Evolutionary conservation across 2,797 vertebrate species (phyloP), one percentile per base, ranked within the genome.

Genomic region (Crypturellus tataupa): DNA sequence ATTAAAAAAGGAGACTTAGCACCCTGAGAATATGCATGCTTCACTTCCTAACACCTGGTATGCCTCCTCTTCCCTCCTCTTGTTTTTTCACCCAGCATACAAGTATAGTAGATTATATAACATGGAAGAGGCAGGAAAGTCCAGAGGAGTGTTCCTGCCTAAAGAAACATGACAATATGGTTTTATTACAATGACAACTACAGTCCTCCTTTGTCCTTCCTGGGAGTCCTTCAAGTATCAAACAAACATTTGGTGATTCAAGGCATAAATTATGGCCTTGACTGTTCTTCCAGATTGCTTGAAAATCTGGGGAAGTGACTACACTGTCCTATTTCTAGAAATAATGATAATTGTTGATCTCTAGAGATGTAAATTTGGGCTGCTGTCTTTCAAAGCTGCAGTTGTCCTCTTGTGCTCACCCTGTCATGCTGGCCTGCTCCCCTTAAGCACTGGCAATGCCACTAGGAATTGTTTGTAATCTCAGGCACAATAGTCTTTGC

Each of bases 11-110:
- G 40, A 72, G 69, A 79, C 42, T 13, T 72, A 53, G 39, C 16
- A 16, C 85, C 80, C 70, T 87, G 78, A 73, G 56, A 94, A 88
- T 88, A 67, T 70, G 3, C 29, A 88, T 79, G 94, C 78, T 86
- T 91, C 75, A 79, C 79, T 94, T 94, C 39, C 77, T 64, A 91
- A 64, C 83, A 96, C 67, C 80, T 91, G 93, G 70, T 77, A n/a
- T 47, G 79, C 39, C 21, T 76, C 37, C 63, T 79, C 69, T 33
- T 76, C 25, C 35, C 49, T 81, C 67, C 49, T 81, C 59, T 68
- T 33, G 17, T 10, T 68, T 89, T 68, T 58, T 64, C 76, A 71
- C 62, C 35, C 69, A 72, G 56, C 12, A 76, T 59, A 65, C 3
- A 16, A 18, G 37, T 18, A 27, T 14, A 62, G 31, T 35, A 68